Base-by-base conservation (phyloP, 2,888 invertebrate species). In the Harpalus rufipes region DNA sequence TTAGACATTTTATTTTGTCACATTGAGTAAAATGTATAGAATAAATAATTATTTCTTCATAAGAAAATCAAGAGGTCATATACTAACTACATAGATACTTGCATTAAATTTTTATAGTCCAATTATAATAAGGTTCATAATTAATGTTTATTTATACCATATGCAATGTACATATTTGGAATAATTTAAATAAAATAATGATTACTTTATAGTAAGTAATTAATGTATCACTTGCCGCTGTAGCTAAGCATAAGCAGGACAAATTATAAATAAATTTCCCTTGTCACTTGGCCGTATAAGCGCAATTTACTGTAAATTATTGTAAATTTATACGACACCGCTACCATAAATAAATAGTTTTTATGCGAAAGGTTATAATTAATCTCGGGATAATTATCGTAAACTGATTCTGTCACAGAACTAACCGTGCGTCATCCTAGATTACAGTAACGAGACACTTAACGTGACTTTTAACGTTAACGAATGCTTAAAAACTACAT, bases 361-460 rank as follows among this genome's bases (percentile, higher is more conserved):
- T 68, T 39, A 68, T 14, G 5, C 14, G n/a, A 68, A 68, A 68
- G 68, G 68, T 68, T 68, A 68, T 68, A 68, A 68, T 68, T 68
- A 68, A 68, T 68, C 68, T 68, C 32, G 14, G 32, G 32, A 68
- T 68, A 68, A 68, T 68, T 68, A 25, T 39, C 14, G 25, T 68
- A 68, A 68, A 68, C 68, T 68, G 68, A 68, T 25, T 68, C 32
- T 68, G 68, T 68, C 68, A 51, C 44, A 59, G 59, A 59, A 16
- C 7, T 59, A 59, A 59, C 10, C 44, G 44, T 51, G 44, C 8
- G 10, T 51, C 44, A 51, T 51, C 44, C 44, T 51, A 51, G 44
- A 10, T 12, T 18, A 59, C 32, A 5, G 32, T 32, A 32, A 32
- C 32, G 32, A 32, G 32, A 32, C 6, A 59, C 59, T 59, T 16